Evolutionary conservation across 2,888 invertebrate genomes (phyloP), one percentile per base, ranked within the genome.

Genomic region (Euzetes globulus): DNA sequence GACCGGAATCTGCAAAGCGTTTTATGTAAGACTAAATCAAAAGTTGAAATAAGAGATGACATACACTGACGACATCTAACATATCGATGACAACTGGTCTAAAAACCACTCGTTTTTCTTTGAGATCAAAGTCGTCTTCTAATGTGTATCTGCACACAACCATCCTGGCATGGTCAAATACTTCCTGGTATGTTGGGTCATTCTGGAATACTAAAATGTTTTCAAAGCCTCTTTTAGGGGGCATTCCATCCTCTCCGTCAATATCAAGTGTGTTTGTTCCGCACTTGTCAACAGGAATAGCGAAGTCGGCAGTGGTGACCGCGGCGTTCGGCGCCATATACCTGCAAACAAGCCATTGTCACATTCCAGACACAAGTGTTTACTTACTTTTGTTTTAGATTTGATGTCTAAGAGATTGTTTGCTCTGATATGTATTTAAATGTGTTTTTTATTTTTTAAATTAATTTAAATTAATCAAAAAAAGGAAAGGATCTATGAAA

Each of bases 121-220:
- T 76, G 6, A 76, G 37, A 19, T 72, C 77, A 17, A 68, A 60
- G 41, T 75, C 74, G 37, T 72, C 68, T 15, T 74, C 52, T 4
- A 76, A 13, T 9, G 50, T 58, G 50, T 76, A 79, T 52, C 77
- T 72, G 72, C 80, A 80, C 9, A 77, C 77, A 9, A 80, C 71
- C 75, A 77, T 77, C 15, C 79, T 76, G 9, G 79, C 79, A n/a
- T 76, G 76, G 71, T 80, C 80, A 78, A 78, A 80, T 13, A 76
- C 72, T 73, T 80, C 80, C 74, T 80, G 80, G 19, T 79, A 78
- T 37, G 77, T 65, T 15, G 74, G 73, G 72, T 80, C 79, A 52
- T 78, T 79, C 75, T 80, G 80, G 17, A 80, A 77, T 71, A 80
- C 78, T 27, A 80, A 74, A 50, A 78, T 78, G 73, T 80, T 80